Evolutionary conservation across 2,797 vertebrate genomes (phyloP).

Genomic region (Oreochromis grahami): DNA sequence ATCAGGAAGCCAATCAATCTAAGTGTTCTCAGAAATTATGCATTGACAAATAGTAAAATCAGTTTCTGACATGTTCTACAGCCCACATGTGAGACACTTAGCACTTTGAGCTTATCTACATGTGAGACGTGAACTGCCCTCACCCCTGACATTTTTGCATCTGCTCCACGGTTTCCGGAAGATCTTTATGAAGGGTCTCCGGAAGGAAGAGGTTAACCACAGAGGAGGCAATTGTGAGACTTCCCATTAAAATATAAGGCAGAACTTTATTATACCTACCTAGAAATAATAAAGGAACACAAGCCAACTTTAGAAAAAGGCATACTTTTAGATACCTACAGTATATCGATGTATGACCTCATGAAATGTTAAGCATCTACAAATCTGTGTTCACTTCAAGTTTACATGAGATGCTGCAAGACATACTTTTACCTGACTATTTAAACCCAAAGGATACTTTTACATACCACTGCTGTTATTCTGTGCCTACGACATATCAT

Average conservation of each 20-base stretch:
- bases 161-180: constrained; percentile 90
- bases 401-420: constrained; percentile 75
- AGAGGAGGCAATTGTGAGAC: constrained; percentile 84
- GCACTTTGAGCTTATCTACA: neutral
- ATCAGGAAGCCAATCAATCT: neutral
- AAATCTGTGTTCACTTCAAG: neutral
- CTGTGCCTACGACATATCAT: neutral
- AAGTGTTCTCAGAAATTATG: neutral
- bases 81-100: neutral
- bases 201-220: constrained; percentile 88
- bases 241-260: constrained; percentile 93
- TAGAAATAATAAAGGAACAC: constrained; percentile 38
- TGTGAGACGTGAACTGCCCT: neutral
- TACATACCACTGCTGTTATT: neutral
- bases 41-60: neutral
- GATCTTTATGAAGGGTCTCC: constrained; percentile 84
- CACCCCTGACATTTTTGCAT: constrained; percentile 86
- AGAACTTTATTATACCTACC: constrained; percentile 86
- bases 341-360: neutral
- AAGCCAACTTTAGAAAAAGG: neutral
- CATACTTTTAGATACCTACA: neutral
- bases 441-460: neutral
- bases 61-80: neutral
- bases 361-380: neutral
- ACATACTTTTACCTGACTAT: neutral